Evolutionary conservation across 2,888 invertebrate species (phyloP), one percentile per base, ranked within the genome.

Genomic region (Polylopha cassiicola): DNA sequence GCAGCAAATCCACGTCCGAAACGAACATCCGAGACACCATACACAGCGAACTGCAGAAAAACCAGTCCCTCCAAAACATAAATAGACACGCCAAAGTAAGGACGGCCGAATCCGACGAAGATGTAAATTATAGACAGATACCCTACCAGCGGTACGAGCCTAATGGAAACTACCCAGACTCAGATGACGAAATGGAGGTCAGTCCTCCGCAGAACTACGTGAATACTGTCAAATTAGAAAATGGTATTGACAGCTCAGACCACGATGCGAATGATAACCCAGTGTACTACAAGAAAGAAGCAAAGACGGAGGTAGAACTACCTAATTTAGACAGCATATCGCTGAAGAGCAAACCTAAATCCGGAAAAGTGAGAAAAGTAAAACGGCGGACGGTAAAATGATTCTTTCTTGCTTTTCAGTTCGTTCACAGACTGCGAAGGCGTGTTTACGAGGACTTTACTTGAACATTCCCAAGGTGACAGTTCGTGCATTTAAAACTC

Each of bases 381-480:
- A 76, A 62, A 63, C 63, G 70, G 53, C 64, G 80, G 67, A 79
- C 81, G 50, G 73, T 77, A 42, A 85, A 85, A 84, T 86, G 86
- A 86, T 85, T 82, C 44, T 62, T 76, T 73, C 64, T 79, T 42
- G 78, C 78, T 52, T 71, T 77, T 51, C 77, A 74, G 62, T 84
- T 81, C 60, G 74, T 84, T 53, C 71, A 81, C 55, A 70, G 79
- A 56, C 58, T 82, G 65, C 65, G 67, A 55, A 65, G 51, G 28
- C 63, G 53, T 48, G 64, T 68, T 41, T 49, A 55, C 22, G 28
- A 28, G 23, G 24, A 34, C 20, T 39, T 24, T 8, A 23, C 7
- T 77, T 75, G 78, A 74, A 56, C 44, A 29, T 31, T 52, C 58
- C 58, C 53, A n/a, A n/a, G 70, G 76, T 79, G 74, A 70, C 55